A percentile compares a stretch with the other conserved stretches of the same genome.
Evolutionary conservation across 2,113 vertebrate species (phyloP).

Genomic region (crab-eating macaque (Macaca fascicularis)): DNA sequence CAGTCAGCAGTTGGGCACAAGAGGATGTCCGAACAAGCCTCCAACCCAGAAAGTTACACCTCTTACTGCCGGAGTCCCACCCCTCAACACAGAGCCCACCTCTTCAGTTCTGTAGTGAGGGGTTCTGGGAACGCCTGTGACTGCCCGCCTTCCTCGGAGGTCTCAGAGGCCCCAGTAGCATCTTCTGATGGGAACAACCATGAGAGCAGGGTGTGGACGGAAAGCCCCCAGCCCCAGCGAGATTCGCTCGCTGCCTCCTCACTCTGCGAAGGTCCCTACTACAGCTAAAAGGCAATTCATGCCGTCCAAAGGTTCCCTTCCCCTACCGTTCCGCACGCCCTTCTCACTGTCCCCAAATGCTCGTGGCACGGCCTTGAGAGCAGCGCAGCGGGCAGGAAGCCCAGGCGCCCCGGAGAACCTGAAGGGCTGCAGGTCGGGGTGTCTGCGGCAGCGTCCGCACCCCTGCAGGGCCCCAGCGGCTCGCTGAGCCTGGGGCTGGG

Average conservation of each 20-base stretch:
- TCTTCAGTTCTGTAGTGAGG: not conserved
- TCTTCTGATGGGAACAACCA: accelerated
- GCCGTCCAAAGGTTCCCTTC: not conserved
- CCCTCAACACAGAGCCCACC: not conserved
- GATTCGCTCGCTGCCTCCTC: not conserved
- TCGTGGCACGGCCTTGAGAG: accelerated
- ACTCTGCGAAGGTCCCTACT: not conserved
- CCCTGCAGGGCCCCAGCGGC: not conserved
- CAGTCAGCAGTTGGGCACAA: not conserved
- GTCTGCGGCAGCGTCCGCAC: not conserved
- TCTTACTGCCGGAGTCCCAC: not conserved
- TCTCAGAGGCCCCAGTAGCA: accelerated
- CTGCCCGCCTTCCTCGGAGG: accelerated
- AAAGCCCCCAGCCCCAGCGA: no score
- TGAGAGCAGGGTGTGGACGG: accelerated
- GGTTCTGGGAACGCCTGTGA: not conserved
- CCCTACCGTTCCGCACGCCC: accelerated
- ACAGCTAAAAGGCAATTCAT: not conserved
- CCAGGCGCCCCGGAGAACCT: not conserved
- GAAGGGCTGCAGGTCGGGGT: not conserved
- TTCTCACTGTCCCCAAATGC: not conserved
- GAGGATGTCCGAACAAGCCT: not conserved
- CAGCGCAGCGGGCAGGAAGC: not conserved
- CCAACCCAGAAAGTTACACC: not conserved
- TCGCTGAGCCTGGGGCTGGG: not conserved